Percentiles rank a stretch among this genome's conserved stretches.
These are phyloP conservation scores for Acinonyx jubatus DNA, from an alignment of 2,113 vertebrate genomes.

Conservation along the genomic window DNA sequence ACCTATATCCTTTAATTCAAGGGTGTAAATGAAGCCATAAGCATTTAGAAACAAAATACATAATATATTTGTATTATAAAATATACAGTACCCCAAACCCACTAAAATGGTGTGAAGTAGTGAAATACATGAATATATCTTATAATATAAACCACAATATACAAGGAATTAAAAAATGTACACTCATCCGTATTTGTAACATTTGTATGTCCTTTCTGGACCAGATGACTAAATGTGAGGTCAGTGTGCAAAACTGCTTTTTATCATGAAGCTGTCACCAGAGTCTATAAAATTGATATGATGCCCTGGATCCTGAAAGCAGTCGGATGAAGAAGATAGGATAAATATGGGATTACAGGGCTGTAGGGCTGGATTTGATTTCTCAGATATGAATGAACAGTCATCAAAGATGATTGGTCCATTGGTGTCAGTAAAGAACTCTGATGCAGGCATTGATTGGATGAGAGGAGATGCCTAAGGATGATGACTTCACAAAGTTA, in stretches of 20 bases:
- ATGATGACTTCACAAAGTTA: background rate
- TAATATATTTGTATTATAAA: background rate
- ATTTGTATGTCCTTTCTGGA: background rate
- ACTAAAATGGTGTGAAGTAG: background rate
- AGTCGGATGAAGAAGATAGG: background rate
- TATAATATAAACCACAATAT: background rate
- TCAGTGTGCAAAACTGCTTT: background rate
- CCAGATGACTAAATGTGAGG: background rate
- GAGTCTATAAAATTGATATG: background rate
- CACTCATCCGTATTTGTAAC: background rate
- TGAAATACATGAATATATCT: background rate
- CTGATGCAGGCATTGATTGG: background rate
- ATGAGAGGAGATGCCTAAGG: background rate
- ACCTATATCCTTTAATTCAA: background rate
- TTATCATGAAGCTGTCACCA: background rate
- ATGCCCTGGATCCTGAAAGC: background rate
- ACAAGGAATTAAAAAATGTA: background rate
- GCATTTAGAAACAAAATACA: background rate
- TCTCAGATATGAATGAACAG: background rate
- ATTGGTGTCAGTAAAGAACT: background rate
- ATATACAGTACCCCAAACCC: background rate
- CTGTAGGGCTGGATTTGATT: background rate
- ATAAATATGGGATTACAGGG: background rate
- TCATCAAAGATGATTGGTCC: background rate
- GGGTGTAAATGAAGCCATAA: background rate